Percentiles rank a stretch among this genome's conserved stretches.
These are phyloP conservation scores for Autographa gamma DNA, from an alignment of 2,888 invertebrate species.

Conservation along the genomic window DNA sequence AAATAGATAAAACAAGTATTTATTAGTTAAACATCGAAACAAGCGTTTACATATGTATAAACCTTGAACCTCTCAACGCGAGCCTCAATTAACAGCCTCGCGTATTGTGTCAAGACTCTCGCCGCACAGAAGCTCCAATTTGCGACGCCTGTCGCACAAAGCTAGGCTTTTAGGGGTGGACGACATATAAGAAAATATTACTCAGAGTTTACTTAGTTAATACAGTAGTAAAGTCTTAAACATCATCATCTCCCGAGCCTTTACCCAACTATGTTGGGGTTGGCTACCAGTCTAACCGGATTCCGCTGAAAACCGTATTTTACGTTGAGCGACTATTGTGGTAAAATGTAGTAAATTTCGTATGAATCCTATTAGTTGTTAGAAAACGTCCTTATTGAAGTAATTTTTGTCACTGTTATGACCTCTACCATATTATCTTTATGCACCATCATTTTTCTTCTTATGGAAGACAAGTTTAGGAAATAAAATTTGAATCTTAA, in stretches of 20 bases:
- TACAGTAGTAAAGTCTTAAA: no score
- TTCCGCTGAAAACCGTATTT: no score
- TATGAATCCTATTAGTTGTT: no score
- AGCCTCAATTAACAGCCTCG: conserved; percentile 73
- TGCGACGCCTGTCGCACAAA: conserved; percentile 68
- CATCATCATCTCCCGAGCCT: no score
- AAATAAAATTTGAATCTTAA: not conserved
- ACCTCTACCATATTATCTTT: no score
- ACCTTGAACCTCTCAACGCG: conserved; percentile 31
- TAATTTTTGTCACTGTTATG: not conserved
- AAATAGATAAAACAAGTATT: no score
- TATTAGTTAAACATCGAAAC: not conserved
- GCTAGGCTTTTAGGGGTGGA: conserved; percentile 58
- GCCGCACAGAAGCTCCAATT: conserved; percentile 70
- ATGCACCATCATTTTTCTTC: not conserved
- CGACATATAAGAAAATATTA: not conserved
- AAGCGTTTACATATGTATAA: conserved; percentile 6
- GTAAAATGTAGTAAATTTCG: no score
- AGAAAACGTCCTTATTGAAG: not conserved
- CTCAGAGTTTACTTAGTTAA: no score
- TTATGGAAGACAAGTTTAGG: not conserved
- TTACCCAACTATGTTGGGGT: no score
- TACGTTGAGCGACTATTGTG: no score
- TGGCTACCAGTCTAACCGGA: no score
- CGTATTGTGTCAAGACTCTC: conserved; percentile 74